phyloP scores from a whole-genome alignment of 2,113 vertebrate genomes.

The Zosterops hypoxanthus region DNA sequence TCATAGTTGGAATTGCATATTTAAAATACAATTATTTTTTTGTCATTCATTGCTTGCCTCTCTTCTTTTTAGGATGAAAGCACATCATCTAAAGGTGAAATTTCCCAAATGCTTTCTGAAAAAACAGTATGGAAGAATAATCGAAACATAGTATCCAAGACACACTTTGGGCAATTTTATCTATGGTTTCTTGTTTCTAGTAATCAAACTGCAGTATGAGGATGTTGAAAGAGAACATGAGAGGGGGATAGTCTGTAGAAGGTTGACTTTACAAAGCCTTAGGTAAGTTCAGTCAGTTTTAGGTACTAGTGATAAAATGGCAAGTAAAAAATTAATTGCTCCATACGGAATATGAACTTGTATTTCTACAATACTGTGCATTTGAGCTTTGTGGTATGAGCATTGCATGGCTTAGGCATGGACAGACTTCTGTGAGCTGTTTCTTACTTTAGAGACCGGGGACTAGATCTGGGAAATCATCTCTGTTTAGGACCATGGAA shows the following conservation, averaged over 20 bases:
- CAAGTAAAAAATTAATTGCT: background rate
- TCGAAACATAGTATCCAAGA: background rate
- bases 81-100: background rate
- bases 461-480: background rate
- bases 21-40: background rate
- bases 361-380: background rate
- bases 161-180: background rate
- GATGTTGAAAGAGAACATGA: background rate
- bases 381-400: background rate
- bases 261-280: background rate
- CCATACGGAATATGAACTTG: background rate
- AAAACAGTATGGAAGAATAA: background rate
- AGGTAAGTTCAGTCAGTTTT: background rate
- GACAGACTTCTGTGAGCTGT: background rate
- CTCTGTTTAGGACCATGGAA: background rate
- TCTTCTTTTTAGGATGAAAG: background rate
- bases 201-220: background rate
- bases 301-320: background rate
- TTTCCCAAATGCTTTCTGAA: background rate
- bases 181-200: background rate
- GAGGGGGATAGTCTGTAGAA: rapidly evolving
- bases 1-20: background rate
- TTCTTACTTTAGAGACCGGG: background rate
- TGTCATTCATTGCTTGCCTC: background rate
- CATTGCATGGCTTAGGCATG: rapidly evolving